Evolutionary conservation across 2,888 invertebrate genomes (phyloP), one percentile per base, ranked within the genome.

Genomic region (Epirrhoe alternata): DNA sequence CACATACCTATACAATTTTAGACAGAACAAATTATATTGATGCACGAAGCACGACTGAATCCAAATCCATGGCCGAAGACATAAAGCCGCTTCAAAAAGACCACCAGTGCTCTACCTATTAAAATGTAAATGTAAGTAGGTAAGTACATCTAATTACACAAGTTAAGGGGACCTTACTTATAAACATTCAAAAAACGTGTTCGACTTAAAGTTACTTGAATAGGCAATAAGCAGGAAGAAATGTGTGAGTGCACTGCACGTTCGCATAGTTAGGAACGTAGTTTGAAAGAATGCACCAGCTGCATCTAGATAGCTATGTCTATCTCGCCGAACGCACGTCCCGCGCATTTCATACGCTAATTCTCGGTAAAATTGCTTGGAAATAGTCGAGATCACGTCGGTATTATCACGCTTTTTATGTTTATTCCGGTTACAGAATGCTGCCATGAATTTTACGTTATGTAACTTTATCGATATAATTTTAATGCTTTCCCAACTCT

Each of bases 341-440:
- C 61, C 62, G 68, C 68, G 63, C 71, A 71, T 73, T 72, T 71
- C 59, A 62, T 58, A 62, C 67, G 64, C 61, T 70, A 61, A 70
- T 68, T 64, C 73, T 69, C 66, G 35, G 62, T 66, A 45, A 66
- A 64, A 68, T 73, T 64, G 69, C 61, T 68, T 60, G 60, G 65
- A 71, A 68, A 66, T 71, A 65, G 61, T 51, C 50, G 66, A 65
- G 64, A 67, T 68, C 68, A 71, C 73, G 69, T 73, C 33, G 55
- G 64, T 63, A 58, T 64, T 64, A 59, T 57, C 58, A 51, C 51
- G 49, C 56, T 64, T 62, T 54, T 63, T 61, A 58, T 52, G 16
- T 58, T 58, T 60, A 55, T 60, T 61, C 10, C n/a, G 51, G 69
- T 66, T 49, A 61, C 45, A 35, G 61, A 55, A 52, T 24, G 16